Base-by-base conservation (phyloP, 2,113 vertebrate species). In the Rana temporaria region DNA sequence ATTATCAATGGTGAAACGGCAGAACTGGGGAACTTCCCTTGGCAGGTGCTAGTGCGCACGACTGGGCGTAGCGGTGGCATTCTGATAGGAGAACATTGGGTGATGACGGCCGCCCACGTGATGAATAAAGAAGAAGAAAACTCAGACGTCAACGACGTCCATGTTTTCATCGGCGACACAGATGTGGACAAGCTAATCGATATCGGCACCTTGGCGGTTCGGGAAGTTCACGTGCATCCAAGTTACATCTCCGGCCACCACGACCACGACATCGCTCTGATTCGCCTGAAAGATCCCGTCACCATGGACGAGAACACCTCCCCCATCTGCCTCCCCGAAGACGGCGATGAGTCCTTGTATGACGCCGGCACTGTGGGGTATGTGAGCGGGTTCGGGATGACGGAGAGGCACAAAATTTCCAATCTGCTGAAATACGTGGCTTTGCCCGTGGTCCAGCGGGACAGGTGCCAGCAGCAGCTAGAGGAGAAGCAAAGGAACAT, bases 71-170 rank as follows among this genome's bases (percentile, higher is more conserved):
- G 92, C 0, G 97, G 94, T 0, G 97, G 96, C 0, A 93, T 95
- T 0, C 90, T 99, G 52, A 94, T 99, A 79, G 91, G 89, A 0
- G 95, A 98, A 74, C 93, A 87, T 15, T 99, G 97, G 97, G 94
- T 97, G 66, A 86, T 99, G 65, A 99, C 98, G 0, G 96, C 96
- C 0, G 98, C 97, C 53, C 96, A 97, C 57, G 94, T 95, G 11
- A 86, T 98, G 26, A n/a, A 19, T n/a, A 3, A 0, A 82, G n/a
- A 26, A 8, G 0, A 19, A 11, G 84, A 48, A 53, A 84, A 82
- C 52, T 79, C 85, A 0, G 6, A 89, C 0, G 32, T 71, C 53
- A 64, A 85, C 1, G 74, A 87, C 78, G 8, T 78, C 2, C 78
- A 89, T 0, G 0, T 94, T 84, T 95, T 90, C 82, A 90, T 89